Evolutionary conservation across 2,888 invertebrate species (phyloP).

Genomic region (Sphecodes monilicornis): DNA sequence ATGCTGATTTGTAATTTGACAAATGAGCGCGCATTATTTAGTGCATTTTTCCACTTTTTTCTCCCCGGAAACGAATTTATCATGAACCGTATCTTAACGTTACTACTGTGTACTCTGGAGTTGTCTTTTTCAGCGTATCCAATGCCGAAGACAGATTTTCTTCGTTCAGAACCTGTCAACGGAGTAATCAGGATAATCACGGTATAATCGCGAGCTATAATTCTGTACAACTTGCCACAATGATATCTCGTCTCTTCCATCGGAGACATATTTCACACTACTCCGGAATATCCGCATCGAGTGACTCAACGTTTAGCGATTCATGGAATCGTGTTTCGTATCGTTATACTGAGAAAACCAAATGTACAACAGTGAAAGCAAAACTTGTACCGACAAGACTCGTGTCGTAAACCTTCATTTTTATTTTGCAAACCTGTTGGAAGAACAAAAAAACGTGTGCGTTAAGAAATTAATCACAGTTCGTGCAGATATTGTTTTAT

Average conservation of each 20-base stretch:
- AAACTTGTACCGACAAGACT: background rate
- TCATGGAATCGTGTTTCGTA: constrained; percentile 8
- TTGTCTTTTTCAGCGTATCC: background rate
- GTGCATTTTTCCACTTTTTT: background rate
- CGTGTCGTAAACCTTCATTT: background rate
- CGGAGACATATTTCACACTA: background rate
- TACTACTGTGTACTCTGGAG: background rate
- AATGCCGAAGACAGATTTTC: background rate
- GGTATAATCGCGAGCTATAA: background rate
- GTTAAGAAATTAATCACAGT: no score
- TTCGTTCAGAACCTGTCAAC: background rate
- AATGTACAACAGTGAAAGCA: constrained; percentile 13
- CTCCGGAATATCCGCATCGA: background rate
- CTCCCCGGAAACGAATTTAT: background rate
- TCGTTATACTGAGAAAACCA: background rate
- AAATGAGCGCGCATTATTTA: background rate
- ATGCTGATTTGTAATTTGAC: background rate
- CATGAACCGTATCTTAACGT: background rate
- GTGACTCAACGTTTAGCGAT: constrained; percentile 26
- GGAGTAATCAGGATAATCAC: background rate
- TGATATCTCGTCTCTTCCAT: background rate
- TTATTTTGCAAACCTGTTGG: background rate
- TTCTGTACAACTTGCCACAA: background rate
- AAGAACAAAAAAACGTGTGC: background rate
- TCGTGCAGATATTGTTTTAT: no score